phyloP scores from a whole-genome alignment of 1,140 invertebrate species.

The Tetraneura akinire region DNA sequence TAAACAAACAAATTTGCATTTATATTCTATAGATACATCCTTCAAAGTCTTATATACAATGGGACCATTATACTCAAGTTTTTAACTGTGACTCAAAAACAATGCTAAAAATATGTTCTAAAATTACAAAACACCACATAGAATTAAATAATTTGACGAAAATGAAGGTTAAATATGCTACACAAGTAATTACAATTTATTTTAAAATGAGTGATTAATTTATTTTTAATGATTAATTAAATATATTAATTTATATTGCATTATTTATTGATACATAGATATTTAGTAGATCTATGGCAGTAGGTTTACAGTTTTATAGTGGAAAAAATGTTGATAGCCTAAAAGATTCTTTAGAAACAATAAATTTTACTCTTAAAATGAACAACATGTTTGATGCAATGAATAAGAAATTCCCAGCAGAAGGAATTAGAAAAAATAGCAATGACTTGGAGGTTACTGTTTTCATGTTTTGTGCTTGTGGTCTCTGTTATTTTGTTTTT shows the following conservation, averaged over 20 bases:
- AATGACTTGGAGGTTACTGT: not conserved
- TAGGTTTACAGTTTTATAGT: not conserved
- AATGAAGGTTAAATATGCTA: too few species aligned
- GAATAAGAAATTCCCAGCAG: not conserved
- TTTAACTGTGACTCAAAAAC: not conserved
- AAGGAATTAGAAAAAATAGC: not conserved
- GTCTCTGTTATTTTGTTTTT: too few species aligned
- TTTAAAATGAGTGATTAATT: too few species aligned
- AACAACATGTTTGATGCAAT: conserved; percentile 3
- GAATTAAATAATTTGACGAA: not conserved
- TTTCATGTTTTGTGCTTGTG: too few species aligned
- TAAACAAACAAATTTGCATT: too few species aligned
- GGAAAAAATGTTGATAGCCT: not conserved
- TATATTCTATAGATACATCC: not conserved
- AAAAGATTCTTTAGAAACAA: not conserved
- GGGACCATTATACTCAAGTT: not conserved
- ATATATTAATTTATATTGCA: not conserved
- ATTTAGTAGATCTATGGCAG: not conserved
- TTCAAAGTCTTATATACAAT: not conserved
- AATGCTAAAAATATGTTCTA: not conserved
- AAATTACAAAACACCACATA: not conserved
- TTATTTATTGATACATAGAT: not conserved
- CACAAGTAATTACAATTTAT: conserved; percentile 1
- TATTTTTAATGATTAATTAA: not conserved
- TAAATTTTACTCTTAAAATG: not conserved